phyloP scores from a whole-genome alignment of 2,888 invertebrate species.

The Habrosyne pyritoides region DNA sequence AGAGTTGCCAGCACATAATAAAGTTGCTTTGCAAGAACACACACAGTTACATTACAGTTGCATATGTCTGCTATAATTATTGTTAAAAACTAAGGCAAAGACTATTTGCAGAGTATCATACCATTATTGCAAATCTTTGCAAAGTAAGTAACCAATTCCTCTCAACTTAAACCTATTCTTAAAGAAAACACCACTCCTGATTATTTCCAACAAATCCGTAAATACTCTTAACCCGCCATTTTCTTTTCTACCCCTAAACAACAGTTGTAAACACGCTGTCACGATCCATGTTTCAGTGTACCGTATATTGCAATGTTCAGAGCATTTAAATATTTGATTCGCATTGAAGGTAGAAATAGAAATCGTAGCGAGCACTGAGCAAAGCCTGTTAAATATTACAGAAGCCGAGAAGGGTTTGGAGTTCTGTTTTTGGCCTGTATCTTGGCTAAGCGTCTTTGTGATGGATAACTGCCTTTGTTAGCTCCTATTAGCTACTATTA shows the following conservation, averaged over 20 bases:
- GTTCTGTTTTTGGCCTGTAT: neutral
- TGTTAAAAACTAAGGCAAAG: too few relatives aligned
- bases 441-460: neutral
- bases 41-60: too few relatives aligned
- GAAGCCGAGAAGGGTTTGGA: neutral
- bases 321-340: neutral
- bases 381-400: neutral
- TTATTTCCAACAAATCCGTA: too few relatives aligned
- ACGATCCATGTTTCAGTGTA: neutral
- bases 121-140: too few relatives aligned
- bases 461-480: neutral
- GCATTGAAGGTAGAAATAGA: neutral
- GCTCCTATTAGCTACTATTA: too few relatives aligned
- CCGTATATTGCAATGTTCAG: neutral
- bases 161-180: too few relatives aligned
- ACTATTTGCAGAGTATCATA: too few relatives aligned
- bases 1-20: too few relatives aligned
- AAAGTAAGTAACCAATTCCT: too few relatives aligned
- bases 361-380: neutral
- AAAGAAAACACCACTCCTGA: too few relatives aligned
- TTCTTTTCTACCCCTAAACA: neutral
- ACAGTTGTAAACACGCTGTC: neutral
- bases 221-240: neutral
- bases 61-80: too few relatives aligned
- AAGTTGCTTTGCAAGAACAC: too few relatives aligned